phyloP scores from a whole-genome alignment of 1,140 invertebrate species.

The Lepeophtheirus salmonis region DNA sequence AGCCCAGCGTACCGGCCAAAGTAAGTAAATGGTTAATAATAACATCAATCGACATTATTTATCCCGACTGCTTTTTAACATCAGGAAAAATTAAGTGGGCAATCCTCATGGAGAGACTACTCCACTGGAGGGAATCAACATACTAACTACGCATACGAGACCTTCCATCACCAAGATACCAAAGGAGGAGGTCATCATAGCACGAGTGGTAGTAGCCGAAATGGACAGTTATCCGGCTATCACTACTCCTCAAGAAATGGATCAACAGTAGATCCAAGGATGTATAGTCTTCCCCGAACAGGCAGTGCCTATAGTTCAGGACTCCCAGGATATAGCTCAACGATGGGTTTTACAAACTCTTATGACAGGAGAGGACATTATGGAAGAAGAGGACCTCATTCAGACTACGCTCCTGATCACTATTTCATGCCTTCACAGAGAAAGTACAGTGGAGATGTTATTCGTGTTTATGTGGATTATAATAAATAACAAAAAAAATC shows the following conservation, averaged over 20 bases:
- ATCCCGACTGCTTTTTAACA: too few species aligned
- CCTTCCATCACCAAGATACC: constrained; percentile 58
- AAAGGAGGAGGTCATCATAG: constrained; percentile 17
- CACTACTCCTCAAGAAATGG: constrained; percentile 28
- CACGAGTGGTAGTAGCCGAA: constrained; percentile 25
- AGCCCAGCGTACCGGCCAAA: constrained; percentile 29
- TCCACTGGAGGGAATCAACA: constrained; percentile 32
- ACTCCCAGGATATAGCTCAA: not conserved
- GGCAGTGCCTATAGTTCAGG: not conserved
- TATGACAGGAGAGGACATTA: constrained; percentile 21
- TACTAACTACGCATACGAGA: constrained; percentile 68
- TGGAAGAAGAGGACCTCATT: constrained; percentile 21
- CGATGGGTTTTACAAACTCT: constrained; percentile 12
- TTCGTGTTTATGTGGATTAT: constrained; percentile 72
- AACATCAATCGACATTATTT: too few species aligned
- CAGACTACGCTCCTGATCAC: constrained; percentile 51
- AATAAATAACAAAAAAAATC: constrained; percentile 32
- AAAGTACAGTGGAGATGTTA: constrained; percentile 75
- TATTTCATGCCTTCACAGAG: constrained; percentile 86
- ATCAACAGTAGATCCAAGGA: constrained; percentile 21
- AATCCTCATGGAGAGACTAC: constrained; percentile 68
- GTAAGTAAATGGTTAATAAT: too few species aligned
- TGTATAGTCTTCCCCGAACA: constrained; percentile 17
- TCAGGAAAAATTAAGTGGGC: constrained; percentile 35
- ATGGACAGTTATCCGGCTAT: constrained; percentile 23